Evolutionary conservation across 2,888 invertebrate species (phyloP), one percentile per base, ranked within the genome.

Genomic region (Dryocosmus kuriphilus): DNA sequence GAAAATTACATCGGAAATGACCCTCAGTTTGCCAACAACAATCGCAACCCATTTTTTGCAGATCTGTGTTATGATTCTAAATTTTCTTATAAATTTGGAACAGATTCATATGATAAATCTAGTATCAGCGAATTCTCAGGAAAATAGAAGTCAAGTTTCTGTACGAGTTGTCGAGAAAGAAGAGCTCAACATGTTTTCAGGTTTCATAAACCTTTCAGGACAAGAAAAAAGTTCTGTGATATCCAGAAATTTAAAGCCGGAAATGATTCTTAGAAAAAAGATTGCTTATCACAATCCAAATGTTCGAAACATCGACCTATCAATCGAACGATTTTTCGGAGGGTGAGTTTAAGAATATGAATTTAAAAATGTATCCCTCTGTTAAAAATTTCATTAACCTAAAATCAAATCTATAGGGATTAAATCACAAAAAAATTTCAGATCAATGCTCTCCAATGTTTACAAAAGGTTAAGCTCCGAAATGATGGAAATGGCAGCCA

Each of bases 401-500:
- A 22, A 57, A 57, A 24, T 24, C 0, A 1, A 57, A 24, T 14
- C 57, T 2, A n/a, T n/a, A 2, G 2, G n/a, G 4, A 16, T 63
- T 63, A 22, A 19, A 32, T 19, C 11, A 14, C 14, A 38, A 27
- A 4, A 62, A 30, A 41, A 22, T 38, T 55, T 27, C 51, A 89
- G 90, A 24, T 87, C 90, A 9, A 81, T 84, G 51, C 62, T 90
- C n/a, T 83, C 81, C 8, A 83, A 77, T 19, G 77, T 84, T 19
- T 83, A 77, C 11, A 79, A 77, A 8, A 76, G 80, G 24, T 78
- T 89, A 55, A 84, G 75, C 32, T 78, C 76, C 9, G 80, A 85
- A 24, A 77, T 83, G n/a, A 74, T 90, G 22, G 86, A 88, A 77
- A 83, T 86, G 22, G 90, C 90, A 14, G 89, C 88, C 1, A 88